These are phyloP conservation scores for Cotesia congregata DNA, from an alignment of 2,888 invertebrate genomes.

Conservation along the genomic window DNA sequence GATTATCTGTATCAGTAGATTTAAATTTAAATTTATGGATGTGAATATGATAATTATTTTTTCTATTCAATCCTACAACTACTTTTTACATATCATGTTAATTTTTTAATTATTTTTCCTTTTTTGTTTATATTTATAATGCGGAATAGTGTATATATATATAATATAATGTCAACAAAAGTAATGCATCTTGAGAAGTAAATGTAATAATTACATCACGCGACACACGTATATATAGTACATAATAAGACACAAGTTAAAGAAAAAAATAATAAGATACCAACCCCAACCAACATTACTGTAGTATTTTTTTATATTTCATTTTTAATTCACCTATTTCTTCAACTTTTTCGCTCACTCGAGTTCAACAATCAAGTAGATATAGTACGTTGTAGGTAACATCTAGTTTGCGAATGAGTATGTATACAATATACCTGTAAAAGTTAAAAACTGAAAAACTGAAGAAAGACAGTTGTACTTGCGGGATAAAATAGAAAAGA, in stretches of 20 bases:
- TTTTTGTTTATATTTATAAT: not conserved
- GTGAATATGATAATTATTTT: not conserved
- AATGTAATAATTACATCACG: too few relatives aligned
- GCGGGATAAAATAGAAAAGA: not conserved
- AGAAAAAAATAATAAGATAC: not conserved
- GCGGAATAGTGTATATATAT: not conserved
- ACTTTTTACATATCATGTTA: not conserved
- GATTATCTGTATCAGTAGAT: too few relatives aligned
- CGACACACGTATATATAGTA: too few relatives aligned
- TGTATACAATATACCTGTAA: not conserved
- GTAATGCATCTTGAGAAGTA: not conserved
- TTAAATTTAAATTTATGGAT: too few relatives aligned
- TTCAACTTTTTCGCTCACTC: constrained; percentile 10
- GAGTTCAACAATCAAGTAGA: not conserved
- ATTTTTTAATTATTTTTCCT: not conserved
- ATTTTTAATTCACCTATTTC: not conserved
- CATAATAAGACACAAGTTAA: too few relatives aligned
- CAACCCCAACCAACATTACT: not conserved
- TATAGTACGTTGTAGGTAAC: not conserved
- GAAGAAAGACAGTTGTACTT: not conserved
- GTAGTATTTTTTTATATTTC: not conserved
- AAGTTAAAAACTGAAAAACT: not conserved
- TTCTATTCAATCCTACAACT: not conserved
- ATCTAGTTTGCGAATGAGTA: not conserved
- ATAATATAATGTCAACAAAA: not conserved